Evolutionary conservation across 2,797 vertebrate species (phyloP), one percentile per base, ranked within the genome.

Genomic region (Anomalospiza imberbis): DNA sequence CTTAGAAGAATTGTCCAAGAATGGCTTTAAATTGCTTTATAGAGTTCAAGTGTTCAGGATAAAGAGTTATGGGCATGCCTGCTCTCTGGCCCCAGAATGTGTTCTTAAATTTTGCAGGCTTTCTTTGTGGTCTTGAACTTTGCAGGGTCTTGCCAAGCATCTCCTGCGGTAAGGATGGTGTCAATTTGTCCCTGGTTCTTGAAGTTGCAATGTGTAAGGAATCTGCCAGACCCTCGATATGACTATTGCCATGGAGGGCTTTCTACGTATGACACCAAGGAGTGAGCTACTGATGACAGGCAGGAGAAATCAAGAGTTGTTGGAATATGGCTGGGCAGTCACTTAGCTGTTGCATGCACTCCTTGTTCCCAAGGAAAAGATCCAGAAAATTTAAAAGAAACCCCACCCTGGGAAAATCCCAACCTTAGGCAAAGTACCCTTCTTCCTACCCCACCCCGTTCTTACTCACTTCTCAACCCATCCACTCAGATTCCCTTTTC

Each of bases 331-430:
- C 73, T 80, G 62, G n/a, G 40, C 38, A 71, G 58, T 72, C 79
- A 31, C n/a, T 91, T 73, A 73, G 40, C 38, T 93, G 73, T 90
- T 90, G 42, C 9, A 40, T 5, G 2, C 10, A 26, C 29, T 66
- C 90, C 58, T 92, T 61, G 29, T 85, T 96, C 73, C 83, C 65
- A 74, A 79, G 28, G 1, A 1, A 85, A 82, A 7, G 4, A 77
- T 91, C 42, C 74, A 68, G 67, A 93, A 91, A 61, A 77, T 38
- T 6, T 61, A 74, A 54, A 91, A 76, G 36, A 85, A 89, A n/a
- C 68, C 29, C 36, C 83, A 62, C 77, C 77, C 88, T 58, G 47
- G 74, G 65, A 94, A 96, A 91, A 94, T 79, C 83, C 47, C 47
- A 80, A 77, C 53, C 45, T 57, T 55, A 77, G 31, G 38, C 42